Percentiles rank a stretch among this genome's conserved stretches.
Evolutionary conservation across 64 coral and sea anemone genomes (phyloP).

Genomic region (Porites lutea): DNA sequence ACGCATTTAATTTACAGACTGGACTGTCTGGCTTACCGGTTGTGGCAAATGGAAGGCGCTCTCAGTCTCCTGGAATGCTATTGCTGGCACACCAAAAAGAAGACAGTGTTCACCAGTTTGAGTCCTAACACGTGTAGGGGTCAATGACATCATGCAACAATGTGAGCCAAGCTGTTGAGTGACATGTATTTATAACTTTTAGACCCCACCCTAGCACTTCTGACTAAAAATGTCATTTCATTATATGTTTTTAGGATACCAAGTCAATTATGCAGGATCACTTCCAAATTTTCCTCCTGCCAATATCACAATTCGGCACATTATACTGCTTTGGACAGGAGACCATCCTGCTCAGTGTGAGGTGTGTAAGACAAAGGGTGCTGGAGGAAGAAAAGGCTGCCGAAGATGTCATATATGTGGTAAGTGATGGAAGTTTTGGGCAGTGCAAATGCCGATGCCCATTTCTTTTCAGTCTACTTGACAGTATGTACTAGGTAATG

Average conservation of each 20-base stretch:
- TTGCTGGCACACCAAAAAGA: conserved; percentile 18
- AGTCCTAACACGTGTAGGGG: conserved; percentile 20
- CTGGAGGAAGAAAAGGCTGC: conserved; percentile 25
- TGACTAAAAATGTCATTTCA: background rate
- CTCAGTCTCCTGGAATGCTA: conserved; percentile 21
- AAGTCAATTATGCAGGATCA: conserved; percentile 62
- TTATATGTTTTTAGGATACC: conserved; percentile 57
- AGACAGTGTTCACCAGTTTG: conserved; percentile 6
- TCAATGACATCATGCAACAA: conserved; percentile 9
- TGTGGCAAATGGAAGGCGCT: no score
- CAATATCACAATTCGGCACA: conserved; percentile 44
- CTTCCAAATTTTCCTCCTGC: conserved; percentile 58
- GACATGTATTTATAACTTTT: conserved; percentile 15
- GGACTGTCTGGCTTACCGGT: background rate
- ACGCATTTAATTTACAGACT: conserved; percentile 17
- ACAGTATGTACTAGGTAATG: conserved; percentile 19
- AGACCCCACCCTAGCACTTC: conserved; percentile 14
- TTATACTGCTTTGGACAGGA: conserved; percentile 31
- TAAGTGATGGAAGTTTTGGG: background rate
- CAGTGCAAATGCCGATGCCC: conserved; percentile 1
- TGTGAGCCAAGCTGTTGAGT: no score
- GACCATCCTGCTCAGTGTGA: conserved; percentile 61
- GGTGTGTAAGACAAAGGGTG: conserved; percentile 39
- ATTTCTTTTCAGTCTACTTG: conserved; percentile 22
- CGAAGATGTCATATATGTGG: conserved; percentile 48